Conservation (phyloP, 2,797 vertebrate genomes). For the Betta splendens region DNA sequence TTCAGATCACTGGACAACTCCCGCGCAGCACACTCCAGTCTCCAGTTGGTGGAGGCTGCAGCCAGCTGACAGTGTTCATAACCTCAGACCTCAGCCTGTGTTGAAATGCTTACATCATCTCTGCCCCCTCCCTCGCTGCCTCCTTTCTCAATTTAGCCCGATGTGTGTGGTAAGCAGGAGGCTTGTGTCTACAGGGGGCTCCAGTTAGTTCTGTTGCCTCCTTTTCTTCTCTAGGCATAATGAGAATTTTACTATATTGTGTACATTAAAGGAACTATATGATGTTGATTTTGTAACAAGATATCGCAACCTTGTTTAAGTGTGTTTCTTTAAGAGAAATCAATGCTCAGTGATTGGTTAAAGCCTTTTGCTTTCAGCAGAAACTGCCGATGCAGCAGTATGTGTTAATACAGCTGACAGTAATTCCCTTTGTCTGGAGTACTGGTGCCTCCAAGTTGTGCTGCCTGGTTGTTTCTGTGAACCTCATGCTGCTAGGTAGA, state of each 20-base stretch:
- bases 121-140: conserved; percentile 9
- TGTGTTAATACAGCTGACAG: conserved; percentile 47
- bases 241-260: neutral
- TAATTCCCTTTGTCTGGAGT: conserved; percentile 70
- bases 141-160: conserved; percentile 15
- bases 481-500: conserved; percentile 64
- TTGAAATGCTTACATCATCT: conserved; percentile 74
- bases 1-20: conserved; percentile 20
- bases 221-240: neutral
- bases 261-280: neutral
- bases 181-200: conserved; percentile 4
- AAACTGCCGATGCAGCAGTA: conserved; percentile 24
- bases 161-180: conserved; percentile 29
- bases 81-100: conserved; percentile 69
- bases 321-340: neutral
- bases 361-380: conserved; percentile 14
- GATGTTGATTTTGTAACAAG: neutral
- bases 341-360: neutral
- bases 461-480: conserved; percentile 58
- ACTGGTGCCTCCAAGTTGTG: conserved; percentile 60
- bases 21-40: conserved; percentile 50
- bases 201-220: neutral
- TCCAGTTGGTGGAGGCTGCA: conserved; percentile 66
- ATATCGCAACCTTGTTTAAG: neutral
- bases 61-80: conserved; percentile 65